Conservation (phyloP, 2,888 invertebrate species). For the Tineola bisselliella region DNA sequence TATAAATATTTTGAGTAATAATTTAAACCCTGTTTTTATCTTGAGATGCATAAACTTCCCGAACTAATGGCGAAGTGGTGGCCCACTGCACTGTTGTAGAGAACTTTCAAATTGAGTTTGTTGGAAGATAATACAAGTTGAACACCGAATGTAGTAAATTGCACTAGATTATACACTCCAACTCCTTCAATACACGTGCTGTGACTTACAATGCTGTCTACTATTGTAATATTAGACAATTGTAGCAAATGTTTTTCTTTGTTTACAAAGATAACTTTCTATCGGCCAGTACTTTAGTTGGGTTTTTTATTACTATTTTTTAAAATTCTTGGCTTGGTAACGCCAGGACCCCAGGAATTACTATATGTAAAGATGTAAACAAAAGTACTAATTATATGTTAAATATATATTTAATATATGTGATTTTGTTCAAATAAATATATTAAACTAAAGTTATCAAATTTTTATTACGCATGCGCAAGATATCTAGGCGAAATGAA, state of each 20-base stretch:
- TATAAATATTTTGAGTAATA: neutral
- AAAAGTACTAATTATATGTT: too few species aligned
- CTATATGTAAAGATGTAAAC: too few species aligned
- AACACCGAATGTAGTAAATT: neutral
- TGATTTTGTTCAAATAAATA: too few species aligned
- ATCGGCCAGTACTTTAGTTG: too few species aligned
- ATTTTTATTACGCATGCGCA: too few species aligned
- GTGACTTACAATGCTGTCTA: neutral
- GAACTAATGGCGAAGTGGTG: neutral
- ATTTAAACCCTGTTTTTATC: neutral
- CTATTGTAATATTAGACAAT: neutral
- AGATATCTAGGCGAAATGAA: too few species aligned
- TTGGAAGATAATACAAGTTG: constrained; percentile 1
- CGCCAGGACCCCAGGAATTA: too few species aligned
- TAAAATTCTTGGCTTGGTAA: too few species aligned
- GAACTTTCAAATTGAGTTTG: constrained; percentile 10
- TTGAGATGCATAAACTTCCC: neutral
- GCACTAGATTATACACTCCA: neutral
- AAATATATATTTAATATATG: too few species aligned
- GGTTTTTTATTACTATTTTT: too few species aligned
- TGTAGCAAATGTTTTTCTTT: neutral
- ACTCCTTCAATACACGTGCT: constrained; percentile 4
- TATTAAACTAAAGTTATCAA: too few species aligned
- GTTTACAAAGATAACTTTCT: too few species aligned
- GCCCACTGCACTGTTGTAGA: constrained; percentile 2